Conservation (phyloP, 2,888 invertebrate species). For the Cactoblastis cactorum region DNA sequence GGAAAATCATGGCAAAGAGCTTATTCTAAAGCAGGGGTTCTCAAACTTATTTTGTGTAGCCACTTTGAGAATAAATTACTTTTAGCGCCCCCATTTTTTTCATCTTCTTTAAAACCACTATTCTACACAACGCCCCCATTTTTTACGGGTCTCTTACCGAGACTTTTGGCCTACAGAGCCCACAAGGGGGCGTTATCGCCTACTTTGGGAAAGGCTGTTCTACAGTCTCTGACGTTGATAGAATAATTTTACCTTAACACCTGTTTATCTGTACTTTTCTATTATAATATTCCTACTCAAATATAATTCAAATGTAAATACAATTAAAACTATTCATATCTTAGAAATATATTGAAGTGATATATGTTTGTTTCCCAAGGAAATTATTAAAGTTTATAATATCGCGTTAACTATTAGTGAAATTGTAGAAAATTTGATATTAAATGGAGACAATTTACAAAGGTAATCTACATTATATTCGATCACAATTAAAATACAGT, state of each 20-base stretch:
- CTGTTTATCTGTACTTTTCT: slow-evolving; percentile 16
- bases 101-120: no score
- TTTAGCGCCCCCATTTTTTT: no score
- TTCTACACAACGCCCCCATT: no score
- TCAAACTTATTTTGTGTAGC: no score
- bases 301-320: slow-evolving; percentile 54
- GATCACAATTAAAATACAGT: not conserved
- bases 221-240: no score
- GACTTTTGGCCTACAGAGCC: no score
- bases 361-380: slow-evolving; percentile 72
- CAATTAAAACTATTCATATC: slow-evolving; percentile 72
- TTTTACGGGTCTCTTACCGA: no score
- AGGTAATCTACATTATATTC: slow-evolving; percentile 5
- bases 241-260: not conserved
- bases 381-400: slow-evolving; percentile 71
- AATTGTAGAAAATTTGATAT: slow-evolving; percentile 48
- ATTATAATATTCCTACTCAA: slow-evolving; percentile 34
- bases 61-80: no score
- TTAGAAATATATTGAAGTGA: slow-evolving; percentile 72
- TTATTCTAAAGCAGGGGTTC: no score
- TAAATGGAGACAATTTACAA: slow-evolving; percentile 33
- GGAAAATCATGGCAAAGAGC: no score
- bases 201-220: no score
- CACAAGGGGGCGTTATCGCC: no score
- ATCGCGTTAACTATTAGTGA: slow-evolving; percentile 69